phyloP scores from a whole-genome alignment of 1,140 invertebrate genomes.

The Atta colombica region DNA sequence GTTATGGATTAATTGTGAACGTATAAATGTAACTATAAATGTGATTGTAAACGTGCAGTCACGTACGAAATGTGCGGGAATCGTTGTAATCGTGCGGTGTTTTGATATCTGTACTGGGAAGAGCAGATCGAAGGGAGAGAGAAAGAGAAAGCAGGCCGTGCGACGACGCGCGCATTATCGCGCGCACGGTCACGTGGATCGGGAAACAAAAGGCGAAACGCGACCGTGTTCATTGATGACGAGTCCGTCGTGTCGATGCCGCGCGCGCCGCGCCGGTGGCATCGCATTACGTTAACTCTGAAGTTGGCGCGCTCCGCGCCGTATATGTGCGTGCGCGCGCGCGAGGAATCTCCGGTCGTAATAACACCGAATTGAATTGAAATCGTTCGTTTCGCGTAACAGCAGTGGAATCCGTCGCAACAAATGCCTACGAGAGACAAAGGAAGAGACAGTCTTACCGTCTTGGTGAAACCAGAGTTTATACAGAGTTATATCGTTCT shows the following conservation, averaged over 20 bases:
- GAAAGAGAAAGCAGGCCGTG: background rate
- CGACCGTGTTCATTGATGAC: constrained; percentile 56
- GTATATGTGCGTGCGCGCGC: background rate
- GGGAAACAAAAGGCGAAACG: constrained; percentile 47
- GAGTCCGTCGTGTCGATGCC: constrained; percentile 13
- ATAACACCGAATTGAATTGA: background rate
- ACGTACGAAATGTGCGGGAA: background rate
- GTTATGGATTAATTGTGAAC: background rate
- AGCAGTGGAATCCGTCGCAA: background rate
- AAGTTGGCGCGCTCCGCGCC: constrained; percentile 18
- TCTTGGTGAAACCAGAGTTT: too few relatives aligned
- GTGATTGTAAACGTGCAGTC: background rate
- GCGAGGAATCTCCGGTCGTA: background rate
- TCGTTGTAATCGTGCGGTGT: background rate
- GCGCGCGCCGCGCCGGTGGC: constrained; percentile 35
- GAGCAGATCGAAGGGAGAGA: background rate
- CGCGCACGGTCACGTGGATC: constrained; percentile 51
- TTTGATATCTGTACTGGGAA: background rate
- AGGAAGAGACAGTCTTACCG: background rate
- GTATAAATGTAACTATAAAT: background rate
- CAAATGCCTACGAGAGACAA: background rate
- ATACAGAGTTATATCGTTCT: background rate
- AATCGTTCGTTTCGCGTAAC: background rate
- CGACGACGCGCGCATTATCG: constrained; percentile 46
- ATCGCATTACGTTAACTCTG: constrained; percentile 12